phyloP scores from a whole-genome alignment of 1,140 invertebrate genomes.

The Lethocerus indicus region DNA sequence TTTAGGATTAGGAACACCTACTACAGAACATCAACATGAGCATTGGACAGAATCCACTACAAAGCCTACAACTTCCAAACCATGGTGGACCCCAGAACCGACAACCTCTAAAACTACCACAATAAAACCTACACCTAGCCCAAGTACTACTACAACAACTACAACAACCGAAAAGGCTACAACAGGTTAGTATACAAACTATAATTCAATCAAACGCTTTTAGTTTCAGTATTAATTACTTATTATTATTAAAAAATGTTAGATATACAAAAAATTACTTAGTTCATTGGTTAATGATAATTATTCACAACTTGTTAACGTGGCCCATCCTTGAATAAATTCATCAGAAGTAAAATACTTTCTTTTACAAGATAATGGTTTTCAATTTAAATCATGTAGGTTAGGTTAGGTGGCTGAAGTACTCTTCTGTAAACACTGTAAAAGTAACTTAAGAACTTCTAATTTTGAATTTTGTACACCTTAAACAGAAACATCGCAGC shows the following conservation, averaged over 20 bases:
- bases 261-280: too few species aligned
- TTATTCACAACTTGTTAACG: too few species aligned
- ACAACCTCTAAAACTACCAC: slow-evolving; percentile 14
- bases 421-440: too few species aligned
- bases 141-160: slow-evolving; percentile 18
- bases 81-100: slow-evolving; percentile 15
- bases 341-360: too few species aligned
- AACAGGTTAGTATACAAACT: slow-evolving; percentile 11
- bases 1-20: slow-evolving; percentile 1
- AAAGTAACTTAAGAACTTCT: too few species aligned
- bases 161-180: slow-evolving; percentile 19
- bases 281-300: too few species aligned
- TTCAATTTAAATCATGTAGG: too few species aligned
- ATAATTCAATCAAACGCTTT: too few species aligned
- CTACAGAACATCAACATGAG: slow-evolving; percentile 13
- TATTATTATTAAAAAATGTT: too few species aligned
- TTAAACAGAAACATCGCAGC: slow-evolving; percentile 5
- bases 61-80: slow-evolving; percentile 19
- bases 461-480: slow-evolving; percentile 19
- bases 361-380: too few species aligned
- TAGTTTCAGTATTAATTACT: slow-evolving; percentile 11
- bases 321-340: too few species aligned
- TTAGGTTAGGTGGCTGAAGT: too few species aligned
- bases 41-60: slow-evolving; percentile 12
- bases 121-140: slow-evolving; percentile 9